A percentile compares a stretch with the other conserved stretches of the same genome.
phyloP scores from a whole-genome alignment of 2,797 vertebrate species.

The Oreochromis mossambicus region DNA sequence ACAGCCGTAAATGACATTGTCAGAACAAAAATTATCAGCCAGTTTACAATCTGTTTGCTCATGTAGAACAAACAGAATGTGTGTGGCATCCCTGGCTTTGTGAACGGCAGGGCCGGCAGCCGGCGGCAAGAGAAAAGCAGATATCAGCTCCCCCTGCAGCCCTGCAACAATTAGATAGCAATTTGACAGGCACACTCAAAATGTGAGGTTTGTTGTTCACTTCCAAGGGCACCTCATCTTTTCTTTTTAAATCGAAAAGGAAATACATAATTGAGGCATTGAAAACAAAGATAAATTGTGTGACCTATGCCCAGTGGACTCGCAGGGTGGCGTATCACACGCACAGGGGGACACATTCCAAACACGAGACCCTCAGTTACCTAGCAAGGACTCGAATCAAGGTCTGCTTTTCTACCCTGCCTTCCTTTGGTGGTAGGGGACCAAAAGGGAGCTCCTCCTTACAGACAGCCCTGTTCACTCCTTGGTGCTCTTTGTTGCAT shows the following conservation, averaged over 20 bases:
- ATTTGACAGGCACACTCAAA: constrained; percentile 93
- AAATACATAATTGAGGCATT: constrained; percentile 69
- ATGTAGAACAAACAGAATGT: constrained; percentile 99
- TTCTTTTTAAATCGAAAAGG: background rate
- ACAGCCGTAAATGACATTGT: constrained; percentile 99
- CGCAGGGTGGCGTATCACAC: constrained; percentile 68
- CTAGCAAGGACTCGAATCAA: constrained; percentile 77
- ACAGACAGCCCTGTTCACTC: constrained; percentile 66
- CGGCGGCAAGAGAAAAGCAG: constrained; percentile 85
- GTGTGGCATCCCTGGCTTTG: constrained; percentile 98
- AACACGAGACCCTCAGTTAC: constrained; percentile 84
- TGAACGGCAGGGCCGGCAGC: constrained; percentile 94
- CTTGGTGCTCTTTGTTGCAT: constrained; percentile 70
- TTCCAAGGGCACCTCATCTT: constrained; percentile 61
- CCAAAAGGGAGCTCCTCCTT: constrained; percentile 67
- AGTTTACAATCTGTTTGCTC: constrained; percentile 99
- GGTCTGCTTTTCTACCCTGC: constrained; percentile 65
- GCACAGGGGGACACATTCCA: constrained; percentile 83
- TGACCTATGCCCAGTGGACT: constrained; percentile 75
- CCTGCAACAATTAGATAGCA: constrained; percentile 94
- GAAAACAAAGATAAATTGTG: constrained; percentile 71
- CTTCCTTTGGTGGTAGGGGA: constrained; percentile 64
- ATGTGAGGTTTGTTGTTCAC: constrained; percentile 72
- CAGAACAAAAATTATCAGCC: constrained; percentile 99
- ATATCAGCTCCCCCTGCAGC: constrained; percentile 91